A percentile compares a stretch with the other conserved stretches of the same genome.
Evolutionary conservation across 2,113 vertebrate species (phyloP).

Genomic region (Lamprotornis superbus): DNA sequence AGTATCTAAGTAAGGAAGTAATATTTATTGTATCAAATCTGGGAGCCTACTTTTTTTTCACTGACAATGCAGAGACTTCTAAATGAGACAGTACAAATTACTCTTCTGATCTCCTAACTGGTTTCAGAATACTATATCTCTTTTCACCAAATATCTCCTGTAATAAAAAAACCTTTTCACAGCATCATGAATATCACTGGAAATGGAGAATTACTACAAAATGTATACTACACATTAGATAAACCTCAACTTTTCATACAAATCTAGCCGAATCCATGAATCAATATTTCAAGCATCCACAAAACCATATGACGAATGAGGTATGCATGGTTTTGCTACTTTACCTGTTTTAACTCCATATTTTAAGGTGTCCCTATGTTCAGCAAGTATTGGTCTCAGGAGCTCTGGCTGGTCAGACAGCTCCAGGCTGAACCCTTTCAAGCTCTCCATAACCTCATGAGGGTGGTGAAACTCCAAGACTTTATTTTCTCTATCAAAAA

Average conservation of each 20-base stretch:
- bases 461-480: conserved; percentile 75
- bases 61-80: neutral
- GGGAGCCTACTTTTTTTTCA: neutral
- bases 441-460: conserved; percentile 71
- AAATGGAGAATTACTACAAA: neutral
- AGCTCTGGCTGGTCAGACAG: conserved; percentile 66
- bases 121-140: neutral
- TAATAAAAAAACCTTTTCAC: neutral
- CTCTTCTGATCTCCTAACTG: neutral
- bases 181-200: neutral
- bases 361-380: conserved; percentile 74
- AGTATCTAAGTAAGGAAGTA: neutral
- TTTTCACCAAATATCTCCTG: neutral
- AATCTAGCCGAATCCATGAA: neutral
- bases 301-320: neutral
- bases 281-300: neutral
- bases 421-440: conserved; percentile 72
- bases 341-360: conserved; percentile 75
- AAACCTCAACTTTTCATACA: neutral
- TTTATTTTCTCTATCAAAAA: conserved; percentile 63
- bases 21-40: neutral
- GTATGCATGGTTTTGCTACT: neutral
- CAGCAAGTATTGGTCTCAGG: conserved; percentile 68
- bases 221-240: neutral
- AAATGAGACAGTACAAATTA: neutral